These are phyloP conservation scores for Nomada ferruginata DNA, from an alignment of 2,888 invertebrate species.

Conservation along the genomic window DNA sequence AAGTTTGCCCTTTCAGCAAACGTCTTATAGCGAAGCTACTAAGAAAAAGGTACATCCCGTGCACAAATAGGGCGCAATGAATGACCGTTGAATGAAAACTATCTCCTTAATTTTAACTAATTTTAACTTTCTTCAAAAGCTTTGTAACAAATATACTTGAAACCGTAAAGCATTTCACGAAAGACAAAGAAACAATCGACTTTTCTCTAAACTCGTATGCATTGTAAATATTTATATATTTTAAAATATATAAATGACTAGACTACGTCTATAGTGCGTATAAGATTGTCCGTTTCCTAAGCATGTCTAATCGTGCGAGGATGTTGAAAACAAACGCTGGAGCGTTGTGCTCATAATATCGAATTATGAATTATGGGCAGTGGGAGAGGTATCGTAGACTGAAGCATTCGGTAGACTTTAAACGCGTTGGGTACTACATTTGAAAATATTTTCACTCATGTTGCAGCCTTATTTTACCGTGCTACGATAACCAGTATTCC, in stretches of 20 bases:
- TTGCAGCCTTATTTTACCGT: slow-evolving; percentile 23
- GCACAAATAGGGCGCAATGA: slow-evolving; percentile 41
- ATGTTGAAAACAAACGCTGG: slow-evolving; percentile 11
- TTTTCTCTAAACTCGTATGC: slow-evolving; percentile 35
- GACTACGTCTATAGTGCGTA: slow-evolving; percentile 1
- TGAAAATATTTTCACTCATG: slow-evolving; percentile 26
- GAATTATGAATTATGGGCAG: slow-evolving; percentile 35
- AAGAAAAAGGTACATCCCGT: slow-evolving; percentile 47
- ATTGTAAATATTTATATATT: slow-evolving; percentile 74
- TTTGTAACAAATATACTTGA: slow-evolving; percentile 50
- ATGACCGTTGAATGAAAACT: slow-evolving; percentile 36
- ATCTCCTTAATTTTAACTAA: slow-evolving; percentile 27
- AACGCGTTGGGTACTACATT: slow-evolving; percentile 32
- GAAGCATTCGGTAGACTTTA: slow-evolving; percentile 41
- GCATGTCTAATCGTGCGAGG: slow-evolving; percentile 11
- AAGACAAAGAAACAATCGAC: slow-evolving; percentile 9
- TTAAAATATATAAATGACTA: slow-evolving; percentile 26
- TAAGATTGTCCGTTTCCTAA: slow-evolving; percentile 15
- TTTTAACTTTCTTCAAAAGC: slow-evolving; percentile 37
- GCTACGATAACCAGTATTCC: slow-evolving; percentile 6
- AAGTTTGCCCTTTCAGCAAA: slow-evolving; percentile 17
- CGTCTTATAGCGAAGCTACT: slow-evolving; percentile 35
- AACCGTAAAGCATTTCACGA: slow-evolving; percentile 36
- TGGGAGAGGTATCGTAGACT: slow-evolving; percentile 42
- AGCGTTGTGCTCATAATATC: slow-evolving; percentile 10